Base-by-base conservation (phyloP, 2,888 invertebrate species). In the Drosophila tripunctata region DNA sequence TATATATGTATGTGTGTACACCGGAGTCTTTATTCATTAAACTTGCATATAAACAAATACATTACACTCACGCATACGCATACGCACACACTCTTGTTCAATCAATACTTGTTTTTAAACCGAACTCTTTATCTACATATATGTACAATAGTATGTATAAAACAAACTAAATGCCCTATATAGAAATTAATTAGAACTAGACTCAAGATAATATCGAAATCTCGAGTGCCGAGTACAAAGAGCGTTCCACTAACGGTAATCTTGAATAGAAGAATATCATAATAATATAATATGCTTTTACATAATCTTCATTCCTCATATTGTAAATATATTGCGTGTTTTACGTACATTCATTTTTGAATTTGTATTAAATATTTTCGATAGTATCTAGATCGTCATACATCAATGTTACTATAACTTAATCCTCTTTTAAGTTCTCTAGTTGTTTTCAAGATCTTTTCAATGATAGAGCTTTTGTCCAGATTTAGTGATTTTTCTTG, bases 11-110 rank as follows among this genome's bases (percentile, higher is more conserved):
- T 47, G 4, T 36, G 35, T 35, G 12, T 27, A n/a, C 21, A 21
- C 36, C 36, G 35, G 15, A 21, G 30, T 67, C 52, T 31, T 50
- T 35, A 40, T 36, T 31, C 44, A 54, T 58, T 21, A 54, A 58
- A 52, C 64, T 35, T 58, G 33, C 38, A 58, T 58, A 50, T 4
- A 30, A 36, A 47, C 7, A 60, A 19, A 19, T 14, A 35, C 22
- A 65, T 21, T 5, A 30, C 36, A 33, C 10, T 17, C 6, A 30
- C n/a, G 47, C 38, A 44, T 47, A 67, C 27, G 38, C 36, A 58
- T 30, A 51, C 6, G 6, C 14, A 27, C 17, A 31, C 6, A 6
- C 14, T 3, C n/a, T n/a, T n/a, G n/a, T n/a, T n/a, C n/a, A n/a
- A n/a, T n/a, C n/a, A n/a, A n/a, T n/a, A n/a, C n/a, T n/a, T n/a